Percentiles rank a stretch among this genome's conserved stretches.
Evolutionary conservation across 2,888 invertebrate genomes (phyloP).

Genomic region (Saturnia japonica): DNA sequence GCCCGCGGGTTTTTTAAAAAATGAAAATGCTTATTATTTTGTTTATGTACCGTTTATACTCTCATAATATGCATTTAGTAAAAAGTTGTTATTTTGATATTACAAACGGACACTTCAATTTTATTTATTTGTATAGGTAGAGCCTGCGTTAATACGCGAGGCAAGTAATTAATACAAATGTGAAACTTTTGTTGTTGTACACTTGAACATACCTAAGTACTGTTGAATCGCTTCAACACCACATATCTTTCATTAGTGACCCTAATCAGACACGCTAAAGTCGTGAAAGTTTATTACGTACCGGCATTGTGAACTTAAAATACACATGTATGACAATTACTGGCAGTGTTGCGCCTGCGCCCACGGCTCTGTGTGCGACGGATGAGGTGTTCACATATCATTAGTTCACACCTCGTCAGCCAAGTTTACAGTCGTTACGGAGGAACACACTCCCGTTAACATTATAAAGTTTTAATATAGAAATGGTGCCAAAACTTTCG

Average conservation of each 20-base stretch:
- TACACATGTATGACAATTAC: slow-evolving; percentile 78
- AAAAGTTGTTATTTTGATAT: too few species aligned
- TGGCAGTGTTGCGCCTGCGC: slow-evolving; percentile 49
- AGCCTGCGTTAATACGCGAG: background rate
- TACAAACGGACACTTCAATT: too few species aligned
- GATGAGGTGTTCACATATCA: slow-evolving; percentile 66
- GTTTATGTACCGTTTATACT: too few species aligned
- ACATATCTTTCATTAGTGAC: slow-evolving; percentile 67
- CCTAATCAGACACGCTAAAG: slow-evolving; percentile 60
- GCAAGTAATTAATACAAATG: background rate
- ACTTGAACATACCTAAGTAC: slow-evolving; percentile 44
- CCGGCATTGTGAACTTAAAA: slow-evolving; percentile 67
- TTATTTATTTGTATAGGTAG: too few species aligned
- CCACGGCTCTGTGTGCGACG: slow-evolving; percentile 51
- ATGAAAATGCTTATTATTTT: too few species aligned
- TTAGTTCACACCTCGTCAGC: slow-evolving; percentile 69
- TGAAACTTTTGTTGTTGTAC: slow-evolving; percentile 39
- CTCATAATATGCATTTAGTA: too few species aligned
- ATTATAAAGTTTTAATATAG: background rate
- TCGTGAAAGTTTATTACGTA: slow-evolving; percentile 66
- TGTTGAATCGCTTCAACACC: slow-evolving; percentile 36
- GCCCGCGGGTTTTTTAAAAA: too few species aligned
- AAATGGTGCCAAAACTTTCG: background rate
- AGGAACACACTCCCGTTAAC: slow-evolving; percentile 31
- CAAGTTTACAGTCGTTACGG: slow-evolving; percentile 33